Percentiles rank a stretch among this genome's conserved stretches.
Conservation (phyloP, 2,888 invertebrate genomes). For the Callyntrura sp. region DNA sequence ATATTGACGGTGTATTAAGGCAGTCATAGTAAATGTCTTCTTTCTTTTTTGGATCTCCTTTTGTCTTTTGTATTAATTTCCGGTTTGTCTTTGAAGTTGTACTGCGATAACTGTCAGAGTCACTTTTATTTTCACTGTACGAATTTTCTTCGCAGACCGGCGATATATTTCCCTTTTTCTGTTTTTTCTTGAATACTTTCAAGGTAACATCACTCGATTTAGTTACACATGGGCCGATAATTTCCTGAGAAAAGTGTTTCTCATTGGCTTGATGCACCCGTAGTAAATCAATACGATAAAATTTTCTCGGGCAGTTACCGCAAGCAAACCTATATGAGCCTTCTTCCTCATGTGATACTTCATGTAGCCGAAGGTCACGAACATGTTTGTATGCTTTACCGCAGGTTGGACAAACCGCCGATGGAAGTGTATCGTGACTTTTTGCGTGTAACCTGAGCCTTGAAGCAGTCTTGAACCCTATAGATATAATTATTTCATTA, state of each 20-base stretch:
- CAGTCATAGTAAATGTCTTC: not conserved
- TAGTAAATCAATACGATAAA: conserved; percentile 77
- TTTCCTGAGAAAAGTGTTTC: conserved; percentile 75
- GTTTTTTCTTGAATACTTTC: not conserved
- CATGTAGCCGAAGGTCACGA: conserved; percentile 76
- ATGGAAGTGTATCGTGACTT: conserved; percentile 72
- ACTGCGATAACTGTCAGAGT: not conserved
- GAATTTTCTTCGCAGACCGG: not conserved
- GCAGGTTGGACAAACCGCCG: conserved; percentile 75
- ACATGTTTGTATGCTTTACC: conserved; percentile 77
- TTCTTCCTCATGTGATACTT: conserved; percentile 79
- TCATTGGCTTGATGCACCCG: conserved; percentile 79
- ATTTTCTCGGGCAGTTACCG: conserved; percentile 77
- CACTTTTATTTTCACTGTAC: not conserved
- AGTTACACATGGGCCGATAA: conserved; percentile 71
- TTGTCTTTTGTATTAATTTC: not conserved
- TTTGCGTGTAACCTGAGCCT: conserved; percentile 74
- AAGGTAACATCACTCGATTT: conserved; percentile 10
- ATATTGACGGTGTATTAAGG: not conserved
- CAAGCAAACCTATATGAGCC: conserved; percentile 77
- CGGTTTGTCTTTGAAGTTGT: not conserved
- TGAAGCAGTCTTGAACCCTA: conserved; percentile 74
- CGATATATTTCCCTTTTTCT: not conserved
- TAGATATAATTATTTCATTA: conserved; percentile 1
- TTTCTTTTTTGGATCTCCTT: not conserved